These are phyloP conservation scores for Helicoverpa zea DNA, from an alignment of 1,140 invertebrate species.

Conservation along the genomic window DNA sequence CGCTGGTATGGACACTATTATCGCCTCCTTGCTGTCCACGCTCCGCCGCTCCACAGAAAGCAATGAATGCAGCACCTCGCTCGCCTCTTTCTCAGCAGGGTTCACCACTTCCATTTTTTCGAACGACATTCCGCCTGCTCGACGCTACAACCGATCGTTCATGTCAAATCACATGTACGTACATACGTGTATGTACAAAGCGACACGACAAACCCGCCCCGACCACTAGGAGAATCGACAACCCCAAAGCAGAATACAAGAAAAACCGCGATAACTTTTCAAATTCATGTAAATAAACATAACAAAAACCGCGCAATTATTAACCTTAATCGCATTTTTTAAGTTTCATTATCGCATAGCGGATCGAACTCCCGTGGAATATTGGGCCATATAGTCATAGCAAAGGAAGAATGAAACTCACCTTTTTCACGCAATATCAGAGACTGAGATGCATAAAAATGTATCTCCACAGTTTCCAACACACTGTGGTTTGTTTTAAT, in stretches of 20 bases:
- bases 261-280: constrained; percentile 86
- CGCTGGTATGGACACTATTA: constrained; percentile 83
- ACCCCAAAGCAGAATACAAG: constrained; percentile 70
- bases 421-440: constrained; percentile 79
- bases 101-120: constrained; percentile 86
- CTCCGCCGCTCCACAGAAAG: constrained; percentile 88
- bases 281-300: constrained; percentile 87
- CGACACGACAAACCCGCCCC: constrained; percentile 77
- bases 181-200: constrained; percentile 84
- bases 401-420: constrained; percentile 85
- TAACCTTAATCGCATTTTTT: constrained; percentile 87
- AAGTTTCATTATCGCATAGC: constrained; percentile 88
- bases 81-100: constrained; percentile 89
- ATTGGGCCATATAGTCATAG: constrained; percentile 87
- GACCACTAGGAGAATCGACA: constrained; percentile 69
- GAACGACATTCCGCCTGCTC: constrained; percentile 81
- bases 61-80: constrained; percentile 89
- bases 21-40: constrained; percentile 87
- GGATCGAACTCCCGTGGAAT: constrained; percentile 87
- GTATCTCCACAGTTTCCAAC: constrained; percentile 65
- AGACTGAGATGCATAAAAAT: constrained; percentile 70
- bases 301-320: constrained; percentile 87
- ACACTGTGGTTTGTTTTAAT: constrained; percentile 72
- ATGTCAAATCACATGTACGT: constrained; percentile 84
- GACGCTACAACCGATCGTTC: constrained; percentile 82